Evolutionary conservation across 2,113 vertebrate genomes (phyloP).

Genomic region (Malaclemys terrapin): DNA sequence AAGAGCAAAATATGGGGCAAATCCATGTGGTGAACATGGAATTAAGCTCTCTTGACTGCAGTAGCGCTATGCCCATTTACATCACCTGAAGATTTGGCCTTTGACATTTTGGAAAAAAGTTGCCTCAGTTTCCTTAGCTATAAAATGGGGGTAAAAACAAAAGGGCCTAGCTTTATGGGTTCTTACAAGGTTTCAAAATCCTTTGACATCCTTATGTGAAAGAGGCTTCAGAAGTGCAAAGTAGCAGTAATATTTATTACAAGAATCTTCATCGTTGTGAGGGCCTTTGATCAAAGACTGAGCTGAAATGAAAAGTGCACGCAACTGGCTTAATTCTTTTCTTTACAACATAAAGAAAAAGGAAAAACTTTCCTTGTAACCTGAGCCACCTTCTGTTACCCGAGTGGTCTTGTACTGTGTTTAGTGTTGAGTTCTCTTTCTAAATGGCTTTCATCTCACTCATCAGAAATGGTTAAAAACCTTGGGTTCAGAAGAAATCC

Average conservation of each 20-base stretch:
- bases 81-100: neutral
- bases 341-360: neutral
- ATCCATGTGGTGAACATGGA: neutral
- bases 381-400: neutral
- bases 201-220: neutral
- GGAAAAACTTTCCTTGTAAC: neutral
- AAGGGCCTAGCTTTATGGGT: neutral
- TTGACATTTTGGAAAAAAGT: neutral
- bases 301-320: neutral
- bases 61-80: neutral
- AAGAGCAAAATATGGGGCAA: neutral
- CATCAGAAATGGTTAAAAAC: neutral
- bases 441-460: neutral
- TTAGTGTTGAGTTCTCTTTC: neutral
- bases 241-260: neutral
- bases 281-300: neutral
- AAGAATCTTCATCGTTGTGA: neutral
- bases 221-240: neutral
- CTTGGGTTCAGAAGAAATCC: slow-evolving; percentile 41
- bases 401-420: neutral
- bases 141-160: neutral
- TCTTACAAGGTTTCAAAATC: neutral
- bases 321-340: neutral
- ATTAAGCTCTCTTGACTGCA: neutral
- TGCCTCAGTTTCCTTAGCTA: neutral